phyloP scores from a whole-genome alignment of 1,140 invertebrate species.

The Pogonomyrmex californicus region DNA sequence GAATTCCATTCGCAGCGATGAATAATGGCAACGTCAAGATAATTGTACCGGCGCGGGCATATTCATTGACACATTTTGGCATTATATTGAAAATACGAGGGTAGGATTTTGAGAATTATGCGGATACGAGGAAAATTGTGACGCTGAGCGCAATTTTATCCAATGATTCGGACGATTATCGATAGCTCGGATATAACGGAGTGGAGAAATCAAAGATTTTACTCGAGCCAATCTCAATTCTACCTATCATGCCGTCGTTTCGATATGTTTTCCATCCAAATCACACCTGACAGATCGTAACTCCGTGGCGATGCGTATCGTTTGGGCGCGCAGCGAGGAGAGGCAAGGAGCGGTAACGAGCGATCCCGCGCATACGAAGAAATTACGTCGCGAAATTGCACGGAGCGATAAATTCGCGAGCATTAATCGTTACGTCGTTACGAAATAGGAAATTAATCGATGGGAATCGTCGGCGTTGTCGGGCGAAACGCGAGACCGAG shows the following conservation, averaged over 20 bases:
- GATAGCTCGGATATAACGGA: slow-evolving; percentile 19
- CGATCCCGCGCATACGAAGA: slow-evolving; percentile 25
- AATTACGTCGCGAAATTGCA: slow-evolving; percentile 58
- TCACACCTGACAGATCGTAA: slow-evolving; percentile 13
- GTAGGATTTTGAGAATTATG: slow-evolving; percentile 24
- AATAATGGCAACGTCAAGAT: slow-evolving; percentile 41
- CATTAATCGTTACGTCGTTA: slow-evolving; percentile 65
- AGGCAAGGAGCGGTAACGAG: neutral
- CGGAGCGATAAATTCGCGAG: slow-evolving; percentile 60
- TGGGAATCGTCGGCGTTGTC: slow-evolving; percentile 49
- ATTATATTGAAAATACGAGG: slow-evolving; percentile 42
- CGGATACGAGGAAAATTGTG: slow-evolving; percentile 31
- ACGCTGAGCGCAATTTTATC: neutral
- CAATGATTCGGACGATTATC: slow-evolving; percentile 35
- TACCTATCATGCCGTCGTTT: slow-evolving; percentile 23
- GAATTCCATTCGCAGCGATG: slow-evolving; percentile 33
- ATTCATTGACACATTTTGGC: slow-evolving; percentile 24
- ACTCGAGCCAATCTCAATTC: slow-evolving; percentile 25
- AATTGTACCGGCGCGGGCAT: slow-evolving; percentile 23
- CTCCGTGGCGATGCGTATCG: neutral
- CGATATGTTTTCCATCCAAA: slow-evolving; percentile 15
- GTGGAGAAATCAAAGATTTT: slow-evolving; percentile 47
- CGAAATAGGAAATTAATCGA: slow-evolving; percentile 61
- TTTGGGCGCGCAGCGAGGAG: too few relatives aligned
- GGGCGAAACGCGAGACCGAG: neutral